Evolutionary conservation across 2,113 vertebrate genomes (phyloP), one percentile per base, ranked within the genome.

Genomic region (Seriola dumerili): DNA sequence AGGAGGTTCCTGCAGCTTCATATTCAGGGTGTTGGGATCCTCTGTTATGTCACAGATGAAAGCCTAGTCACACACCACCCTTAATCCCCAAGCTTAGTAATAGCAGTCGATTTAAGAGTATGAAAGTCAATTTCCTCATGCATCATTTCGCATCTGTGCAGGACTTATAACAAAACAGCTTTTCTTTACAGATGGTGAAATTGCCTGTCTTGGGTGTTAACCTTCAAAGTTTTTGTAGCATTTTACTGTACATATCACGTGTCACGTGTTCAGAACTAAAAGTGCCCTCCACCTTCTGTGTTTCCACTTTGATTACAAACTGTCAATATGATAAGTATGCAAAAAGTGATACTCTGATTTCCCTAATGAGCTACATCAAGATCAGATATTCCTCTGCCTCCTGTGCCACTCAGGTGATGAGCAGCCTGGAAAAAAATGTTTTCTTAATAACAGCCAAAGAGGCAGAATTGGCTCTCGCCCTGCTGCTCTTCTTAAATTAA

Each of bases 51-150:
- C 78, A 85, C 71, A 75, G 64, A 84, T 80, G 74, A 87, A 89
- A 86, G 78, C 71, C 76, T 13, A 84, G 83, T 90, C 72, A 81
- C 72, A 78, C 59, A 80, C 50, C 72, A 76, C 19, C 48, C 65
- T 80, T 87, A 89, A 89, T 86, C 85, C 62, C 38, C 3, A 1
- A 72, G 79, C 80, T 87, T 81, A 78, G 85, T 66, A 81, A 83
- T 34, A 76, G 68, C 87, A 70, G 64, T 80, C 72, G 34, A 83
- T 90, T 88, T 75, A 64, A 69, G 70, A 79, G 76, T 72, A 73
- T 80, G 64, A 81, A 84, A 81, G 75, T 83, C 67, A 14, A 76
- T 88, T 83, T 88, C 63, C 73, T 62, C 62, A 23, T 76, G 79
- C 71, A 72, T 81, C 58, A 63, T 38, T 19, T 65, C 17, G 2